Conservation (phyloP, 2,888 invertebrate genomes). For the Drosophila anomalata region DNA sequence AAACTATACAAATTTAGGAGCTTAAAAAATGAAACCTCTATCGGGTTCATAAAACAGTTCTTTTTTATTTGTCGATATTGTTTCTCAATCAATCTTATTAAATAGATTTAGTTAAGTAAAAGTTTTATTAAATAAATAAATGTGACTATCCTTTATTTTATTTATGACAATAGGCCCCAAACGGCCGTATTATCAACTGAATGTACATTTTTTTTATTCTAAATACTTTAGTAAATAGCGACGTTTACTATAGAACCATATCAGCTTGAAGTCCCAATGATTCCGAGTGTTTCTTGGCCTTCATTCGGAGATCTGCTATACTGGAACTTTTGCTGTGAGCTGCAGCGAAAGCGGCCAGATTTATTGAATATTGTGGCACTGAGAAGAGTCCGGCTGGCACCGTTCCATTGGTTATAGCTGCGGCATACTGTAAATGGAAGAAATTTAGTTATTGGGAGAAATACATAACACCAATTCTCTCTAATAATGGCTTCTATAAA, state of each 20-base stretch:
- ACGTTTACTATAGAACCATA: constrained; percentile 62
- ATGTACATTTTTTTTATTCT: constrained; percentile 32
- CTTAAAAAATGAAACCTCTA: background rate
- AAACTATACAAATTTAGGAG: background rate
- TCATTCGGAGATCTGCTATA: constrained; percentile 96
- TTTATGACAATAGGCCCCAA: constrained; percentile 9
- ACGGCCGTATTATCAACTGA: constrained; percentile 18
- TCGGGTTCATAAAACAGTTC: constrained; percentile 29
- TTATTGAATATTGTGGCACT: constrained; percentile 89
- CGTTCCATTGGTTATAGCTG: constrained; percentile 86
- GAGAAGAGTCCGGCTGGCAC: constrained; percentile 85
- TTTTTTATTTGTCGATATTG: constrained; percentile 38
- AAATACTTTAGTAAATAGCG: background rate
- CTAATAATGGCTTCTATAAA: no score
- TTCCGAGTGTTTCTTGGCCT: constrained; percentile 96
- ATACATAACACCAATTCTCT: no score
- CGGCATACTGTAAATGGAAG: constrained; percentile 85
- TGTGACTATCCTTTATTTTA: constrained; percentile 30
- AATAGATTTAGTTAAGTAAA: constrained; percentile 35
- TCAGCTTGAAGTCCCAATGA: constrained; percentile 87
- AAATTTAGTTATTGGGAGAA: no score
- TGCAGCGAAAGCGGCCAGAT: constrained; percentile 92
- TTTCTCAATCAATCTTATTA: constrained; percentile 32
- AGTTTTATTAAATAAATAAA: constrained; percentile 38
- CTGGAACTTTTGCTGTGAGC: constrained; percentile 94